Evolutionary conservation across 2,888 invertebrate species (phyloP).

Genomic region (Schrankia costaestrigalis): DNA sequence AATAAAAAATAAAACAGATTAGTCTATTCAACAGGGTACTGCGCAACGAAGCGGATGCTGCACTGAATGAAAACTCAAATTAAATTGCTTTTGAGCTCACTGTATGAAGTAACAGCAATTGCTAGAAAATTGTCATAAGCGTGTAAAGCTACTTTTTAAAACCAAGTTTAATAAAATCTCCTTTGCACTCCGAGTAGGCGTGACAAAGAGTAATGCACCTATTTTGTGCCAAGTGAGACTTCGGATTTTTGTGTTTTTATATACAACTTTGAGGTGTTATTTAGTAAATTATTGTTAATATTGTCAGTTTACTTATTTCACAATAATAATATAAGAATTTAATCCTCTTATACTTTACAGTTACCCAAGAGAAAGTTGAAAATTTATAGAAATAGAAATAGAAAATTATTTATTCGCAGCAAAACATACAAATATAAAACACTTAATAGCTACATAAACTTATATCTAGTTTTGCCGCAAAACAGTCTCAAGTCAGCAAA

Average conservation of each 20-base stretch:
- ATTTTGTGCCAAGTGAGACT: too few relatives aligned
- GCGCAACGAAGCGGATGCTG: conserved; percentile 3
- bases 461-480: too few relatives aligned
- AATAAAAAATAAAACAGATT: conserved; percentile 15
- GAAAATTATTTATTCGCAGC: too few relatives aligned
- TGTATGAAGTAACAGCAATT: conserved; percentile 14
- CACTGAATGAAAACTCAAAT: conserved; percentile 16
- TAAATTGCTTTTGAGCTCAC: conserved; percentile 20
- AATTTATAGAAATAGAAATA: too few relatives aligned
- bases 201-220: neutral
- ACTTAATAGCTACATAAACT: too few relatives aligned
- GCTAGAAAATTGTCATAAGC: conserved; percentile 16
- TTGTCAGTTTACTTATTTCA: too few relatives aligned
- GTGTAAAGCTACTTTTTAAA: conserved; percentile 12
- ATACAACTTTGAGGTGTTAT: neutral
- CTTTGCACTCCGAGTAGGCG: conserved; percentile 1
- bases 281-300: too few relatives aligned
- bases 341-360: too few relatives aligned
- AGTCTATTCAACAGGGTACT: conserved; percentile 16
- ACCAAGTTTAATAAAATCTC: neutral
- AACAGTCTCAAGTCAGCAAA: too few relatives aligned
- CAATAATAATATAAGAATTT: too few relatives aligned
- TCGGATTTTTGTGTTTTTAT: neutral
- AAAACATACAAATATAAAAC: too few relatives aligned
- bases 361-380: too few relatives aligned